Percentiles rank a stretch among this genome's conserved stretches.
phyloP scores from a whole-genome alignment of 2,888 invertebrate genomes.

The Cacoxenus indagator region DNA sequence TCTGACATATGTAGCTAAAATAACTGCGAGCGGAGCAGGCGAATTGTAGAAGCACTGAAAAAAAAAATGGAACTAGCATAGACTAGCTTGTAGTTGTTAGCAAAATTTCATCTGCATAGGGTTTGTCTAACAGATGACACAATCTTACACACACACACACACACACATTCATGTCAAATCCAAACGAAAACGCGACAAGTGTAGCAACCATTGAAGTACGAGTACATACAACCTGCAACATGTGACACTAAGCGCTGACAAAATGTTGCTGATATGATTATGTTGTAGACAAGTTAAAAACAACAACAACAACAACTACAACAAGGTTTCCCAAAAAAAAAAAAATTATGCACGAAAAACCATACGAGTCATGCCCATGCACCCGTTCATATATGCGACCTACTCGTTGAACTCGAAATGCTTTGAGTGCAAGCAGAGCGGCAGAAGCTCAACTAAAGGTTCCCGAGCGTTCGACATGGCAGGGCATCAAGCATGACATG shows the following conservation, averaged over 20 bases:
- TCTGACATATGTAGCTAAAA: neutral
- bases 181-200: neutral
- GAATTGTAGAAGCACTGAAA: neutral
- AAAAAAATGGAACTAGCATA: too few species aligned
- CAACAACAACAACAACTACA: constrained; percentile 4
- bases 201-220: neutral
- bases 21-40: neutral
- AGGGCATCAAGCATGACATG: neutral
- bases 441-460: neutral
- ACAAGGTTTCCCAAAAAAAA: too few species aligned
- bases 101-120: too few species aligned
- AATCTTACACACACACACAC: too few species aligned
- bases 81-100: too few species aligned
- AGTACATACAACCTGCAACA: neutral
- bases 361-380: neutral
- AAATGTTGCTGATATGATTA: constrained; percentile 19
- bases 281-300: constrained; percentile 8
- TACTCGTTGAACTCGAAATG: neutral
- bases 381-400: neutral
- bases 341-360: neutral
- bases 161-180: too few species aligned
- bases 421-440: neutral
- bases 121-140: too few species aligned
- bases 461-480: too few species aligned
- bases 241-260: neutral